These are phyloP conservation scores for Vidua macroura DNA, from an alignment of 2,113 vertebrate genomes.

Conservation along the genomic window DNA sequence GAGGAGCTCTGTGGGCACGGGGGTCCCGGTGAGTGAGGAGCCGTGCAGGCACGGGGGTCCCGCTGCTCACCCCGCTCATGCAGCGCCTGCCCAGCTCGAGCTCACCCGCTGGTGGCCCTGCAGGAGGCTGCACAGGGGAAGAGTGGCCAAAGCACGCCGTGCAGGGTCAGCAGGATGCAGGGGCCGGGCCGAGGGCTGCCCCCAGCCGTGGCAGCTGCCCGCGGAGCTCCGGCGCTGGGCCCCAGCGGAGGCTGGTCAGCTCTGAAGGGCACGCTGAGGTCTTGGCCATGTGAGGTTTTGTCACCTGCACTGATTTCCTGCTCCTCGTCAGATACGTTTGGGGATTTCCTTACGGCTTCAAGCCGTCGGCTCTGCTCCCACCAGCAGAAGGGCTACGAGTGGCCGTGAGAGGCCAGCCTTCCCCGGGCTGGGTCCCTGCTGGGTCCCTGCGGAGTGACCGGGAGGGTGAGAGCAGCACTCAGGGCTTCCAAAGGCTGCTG, in stretches of 20 bases:
- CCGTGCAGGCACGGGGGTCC: too few species aligned
- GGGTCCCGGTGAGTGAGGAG: too few species aligned
- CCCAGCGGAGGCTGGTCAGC: neutral
- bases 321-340: neutral
- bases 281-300: neutral
- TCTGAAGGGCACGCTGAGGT: neutral
- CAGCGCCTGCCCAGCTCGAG: neutral
- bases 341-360: neutral
- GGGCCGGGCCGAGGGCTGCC: neutral
- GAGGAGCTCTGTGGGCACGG: too few species aligned
- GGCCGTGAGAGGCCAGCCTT: accelerated
- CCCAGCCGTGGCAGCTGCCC: neutral
- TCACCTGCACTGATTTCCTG: neutral
- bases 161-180: neutral
- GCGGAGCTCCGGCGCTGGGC: neutral
- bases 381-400: neutral
- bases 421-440: neutral
- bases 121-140: neutral
- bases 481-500: neutral
- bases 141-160: accelerated
- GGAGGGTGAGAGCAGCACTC: neutral
- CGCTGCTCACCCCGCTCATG: neutral
- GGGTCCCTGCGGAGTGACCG: accelerated
- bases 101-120: neutral
- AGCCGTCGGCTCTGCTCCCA: neutral